phyloP scores from a whole-genome alignment of 2,888 invertebrate species.

The Apamea anceps region DNA sequence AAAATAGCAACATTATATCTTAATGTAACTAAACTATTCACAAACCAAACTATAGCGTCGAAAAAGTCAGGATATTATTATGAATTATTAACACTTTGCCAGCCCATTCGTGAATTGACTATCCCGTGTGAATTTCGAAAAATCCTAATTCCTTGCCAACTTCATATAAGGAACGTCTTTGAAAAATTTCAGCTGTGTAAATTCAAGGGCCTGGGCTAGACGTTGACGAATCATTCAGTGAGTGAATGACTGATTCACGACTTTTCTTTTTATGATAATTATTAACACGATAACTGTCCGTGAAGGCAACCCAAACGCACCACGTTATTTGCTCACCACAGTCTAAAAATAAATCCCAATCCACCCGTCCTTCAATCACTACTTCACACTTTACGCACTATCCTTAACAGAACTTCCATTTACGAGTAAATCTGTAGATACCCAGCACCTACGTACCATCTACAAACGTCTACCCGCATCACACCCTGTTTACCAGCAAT shows the following conservation, averaged over 20 bases:
- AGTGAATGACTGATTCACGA: not conserved
- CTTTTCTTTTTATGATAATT: not conserved
- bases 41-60: too few relatives aligned
- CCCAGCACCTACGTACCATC: conserved; percentile 51
- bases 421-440: conserved; percentile 61
- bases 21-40: too few relatives aligned
- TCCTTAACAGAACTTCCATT: conserved; percentile 44
- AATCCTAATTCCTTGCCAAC: not conserved
- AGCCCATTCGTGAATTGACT: not conserved
- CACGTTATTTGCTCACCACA: not conserved
- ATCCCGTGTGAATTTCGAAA: not conserved
- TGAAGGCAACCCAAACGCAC: not conserved
- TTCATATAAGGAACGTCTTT: not conserved
- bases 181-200: not conserved
- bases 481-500: conserved; percentile 71
- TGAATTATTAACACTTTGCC: not conserved
- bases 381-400: conserved; percentile 6
- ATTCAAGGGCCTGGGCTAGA: not conserved
- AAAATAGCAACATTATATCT: too few relatives aligned
- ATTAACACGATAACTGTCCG: not conserved
- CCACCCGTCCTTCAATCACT: conserved; percentile 15
- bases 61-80: too few relatives aligned
- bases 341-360: not conserved
- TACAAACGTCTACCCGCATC: conserved; percentile 73
- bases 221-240: not conserved